A percentile compares a stretch with the other conserved stretches of the same genome.
Evolutionary conservation across 2,797 vertebrate species (phyloP).

Genomic region (Rhabdophis nuchalis): DNA sequence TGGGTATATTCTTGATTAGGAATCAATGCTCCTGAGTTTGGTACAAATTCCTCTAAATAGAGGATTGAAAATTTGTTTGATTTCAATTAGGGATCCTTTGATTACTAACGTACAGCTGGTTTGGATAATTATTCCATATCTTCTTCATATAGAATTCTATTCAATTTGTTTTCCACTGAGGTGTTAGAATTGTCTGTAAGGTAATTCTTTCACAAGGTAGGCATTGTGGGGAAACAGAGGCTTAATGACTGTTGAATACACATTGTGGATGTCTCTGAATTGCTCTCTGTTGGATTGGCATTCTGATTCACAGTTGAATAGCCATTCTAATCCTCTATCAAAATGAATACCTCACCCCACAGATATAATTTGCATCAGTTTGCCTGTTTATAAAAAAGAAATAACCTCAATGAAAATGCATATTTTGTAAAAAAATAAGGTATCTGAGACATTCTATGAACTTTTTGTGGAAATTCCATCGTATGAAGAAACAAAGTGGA

Average conservation of each 20-base stretch:
- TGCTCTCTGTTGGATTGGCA: neutral
- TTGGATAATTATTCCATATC: neutral
- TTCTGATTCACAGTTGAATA: neutral
- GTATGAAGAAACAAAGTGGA: neutral
- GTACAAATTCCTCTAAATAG: neutral
- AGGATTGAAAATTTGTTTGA: neutral
- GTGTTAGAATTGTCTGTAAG: neutral
- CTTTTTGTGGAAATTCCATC: neutral
- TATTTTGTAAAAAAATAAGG: neutral
- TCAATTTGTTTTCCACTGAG: neutral
- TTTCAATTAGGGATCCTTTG: neutral
- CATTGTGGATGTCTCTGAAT: neutral
- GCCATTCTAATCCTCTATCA: neutral
- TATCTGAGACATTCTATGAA: neutral
- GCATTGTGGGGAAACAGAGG: neutral
- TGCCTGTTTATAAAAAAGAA: neutral
- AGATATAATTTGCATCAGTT: conserved; percentile 11
- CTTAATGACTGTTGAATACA: neutral
- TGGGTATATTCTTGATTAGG: neutral
- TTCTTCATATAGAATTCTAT: neutral
- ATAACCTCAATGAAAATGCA: neutral
- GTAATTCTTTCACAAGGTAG: neutral
- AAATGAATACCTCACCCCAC: neutral
- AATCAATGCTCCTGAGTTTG: neutral
- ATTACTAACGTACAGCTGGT: neutral